Percentiles rank a stretch among this genome's conserved stretches.
Evolutionary conservation across 2,113 vertebrate genomes (phyloP).

Genomic region (Phocoena sinus): DNA sequence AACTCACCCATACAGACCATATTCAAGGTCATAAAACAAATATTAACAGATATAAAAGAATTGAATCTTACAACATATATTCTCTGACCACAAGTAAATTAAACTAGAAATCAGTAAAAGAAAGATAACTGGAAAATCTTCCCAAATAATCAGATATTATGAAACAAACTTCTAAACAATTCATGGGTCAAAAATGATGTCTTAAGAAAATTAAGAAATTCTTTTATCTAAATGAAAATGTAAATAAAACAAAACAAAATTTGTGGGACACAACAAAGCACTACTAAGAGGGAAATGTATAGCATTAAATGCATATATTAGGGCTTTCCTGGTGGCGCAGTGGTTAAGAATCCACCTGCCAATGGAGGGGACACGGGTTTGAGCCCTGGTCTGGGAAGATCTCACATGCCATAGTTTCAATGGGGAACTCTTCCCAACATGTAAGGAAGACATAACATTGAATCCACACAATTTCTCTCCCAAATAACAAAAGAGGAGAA

Average conservation of each 20-base stretch:
- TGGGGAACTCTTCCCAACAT: background rate
- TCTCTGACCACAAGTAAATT: background rate
- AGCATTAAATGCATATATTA: background rate
- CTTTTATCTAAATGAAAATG: background rate
- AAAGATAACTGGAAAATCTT: background rate
- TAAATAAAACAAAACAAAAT: constrained; percentile 9
- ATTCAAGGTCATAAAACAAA: background rate
- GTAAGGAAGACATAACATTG: background rate
- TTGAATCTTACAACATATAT: background rate
- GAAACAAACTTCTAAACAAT: background rate
- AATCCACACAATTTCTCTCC: background rate
- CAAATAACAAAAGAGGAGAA: background rate
- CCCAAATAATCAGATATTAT: background rate
- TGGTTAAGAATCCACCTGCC: too few relatives aligned
- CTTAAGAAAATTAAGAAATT: background rate
- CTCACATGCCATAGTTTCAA: background rate
- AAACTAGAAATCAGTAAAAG: background rate
- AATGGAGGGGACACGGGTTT: too few relatives aligned
- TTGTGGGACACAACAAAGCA: background rate
- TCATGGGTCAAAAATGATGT: background rate
- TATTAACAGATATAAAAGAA: background rate
- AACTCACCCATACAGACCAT: background rate
- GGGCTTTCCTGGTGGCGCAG: too few relatives aligned
- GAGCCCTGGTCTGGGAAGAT: too few relatives aligned
- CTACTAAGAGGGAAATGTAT: background rate